phyloP scores from a whole-genome alignment of 2,113 vertebrate species.

The Charina bottae region DNA sequence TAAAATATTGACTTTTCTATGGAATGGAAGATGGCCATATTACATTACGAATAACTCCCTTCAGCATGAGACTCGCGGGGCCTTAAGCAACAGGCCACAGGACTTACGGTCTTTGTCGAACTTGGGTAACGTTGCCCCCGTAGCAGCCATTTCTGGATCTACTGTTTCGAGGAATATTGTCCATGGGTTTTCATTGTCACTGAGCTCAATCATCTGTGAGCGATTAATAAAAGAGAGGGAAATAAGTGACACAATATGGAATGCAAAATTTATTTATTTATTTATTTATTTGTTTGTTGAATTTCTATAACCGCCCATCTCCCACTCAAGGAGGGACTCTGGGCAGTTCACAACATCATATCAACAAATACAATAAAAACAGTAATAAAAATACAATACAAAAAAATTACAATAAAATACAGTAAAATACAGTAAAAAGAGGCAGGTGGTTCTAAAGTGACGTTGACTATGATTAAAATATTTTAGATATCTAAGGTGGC shows the following conservation, averaged over 20 bases:
- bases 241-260: neutral
- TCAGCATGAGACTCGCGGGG: neutral
- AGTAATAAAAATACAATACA: too few relatives aligned
- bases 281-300: too few relatives aligned
- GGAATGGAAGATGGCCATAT: neutral
- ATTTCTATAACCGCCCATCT: too few relatives aligned
- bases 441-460: too few relatives aligned
- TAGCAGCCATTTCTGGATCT: conserved; percentile 97
- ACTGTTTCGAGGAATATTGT: conserved; percentile 99
- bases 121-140: conserved; percentile 95
- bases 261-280: too few relatives aligned
- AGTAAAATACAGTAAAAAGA: too few relatives aligned
- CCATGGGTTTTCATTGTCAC: conserved; percentile 99
- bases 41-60: neutral
- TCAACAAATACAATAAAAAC: too few relatives aligned
- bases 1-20: neutral
- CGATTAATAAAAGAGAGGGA: conserved; percentile 37
- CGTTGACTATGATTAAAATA: too few relatives aligned
- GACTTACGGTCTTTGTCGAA: conserved; percentile 99
- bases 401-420: too few relatives aligned
- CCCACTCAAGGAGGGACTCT: too few relatives aligned
- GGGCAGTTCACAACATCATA: too few relatives aligned
- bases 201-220: conserved; percentile 97
- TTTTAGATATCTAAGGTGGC: too few relatives aligned
- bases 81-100: neutral